Conservation (phyloP, 2,113 vertebrate genomes). For the Pseudorectes ferrugineus region DNA sequence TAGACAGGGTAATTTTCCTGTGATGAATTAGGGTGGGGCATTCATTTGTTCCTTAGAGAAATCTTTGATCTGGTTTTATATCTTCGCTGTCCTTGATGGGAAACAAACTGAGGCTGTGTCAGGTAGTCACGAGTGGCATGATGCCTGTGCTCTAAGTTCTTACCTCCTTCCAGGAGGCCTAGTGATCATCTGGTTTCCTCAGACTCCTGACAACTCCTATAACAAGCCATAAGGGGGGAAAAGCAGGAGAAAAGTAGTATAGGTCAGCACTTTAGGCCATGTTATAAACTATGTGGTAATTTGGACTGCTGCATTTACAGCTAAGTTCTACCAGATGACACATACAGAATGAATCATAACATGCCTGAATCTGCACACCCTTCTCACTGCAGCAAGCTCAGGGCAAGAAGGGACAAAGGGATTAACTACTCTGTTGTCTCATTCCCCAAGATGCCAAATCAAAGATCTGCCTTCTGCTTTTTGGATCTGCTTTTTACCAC, state of each 20-base stretch:
- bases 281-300: constrained; percentile 13
- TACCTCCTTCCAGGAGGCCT: not conserved
- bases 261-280: not conserved
- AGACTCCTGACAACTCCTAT: not conserved
- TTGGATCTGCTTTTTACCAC: not conserved
- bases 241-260: not conserved
- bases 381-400: constrained; percentile 37
- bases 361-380: constrained; percentile 20
- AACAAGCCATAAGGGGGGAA: not conserved
- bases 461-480: not conserved
- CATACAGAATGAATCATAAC: constrained; percentile 32
- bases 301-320: constrained; percentile 36
- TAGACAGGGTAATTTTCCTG: constrained; percentile 49
- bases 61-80: constrained; percentile 53
- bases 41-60: constrained; percentile 22
- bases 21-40: constrained; percentile 48
- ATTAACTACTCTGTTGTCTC: not conserved
- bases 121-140: not conserved
- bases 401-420: constrained; percentile 12
- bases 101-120: not conserved
- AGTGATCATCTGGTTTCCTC: not conserved
- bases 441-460: not conserved
- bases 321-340: constrained; percentile 71
- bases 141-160: not conserved
- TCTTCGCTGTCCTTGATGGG: constrained; percentile 1